Conservation (phyloP, 1,140 invertebrate species). For the Daktulosphaira vitifoliae region DNA sequence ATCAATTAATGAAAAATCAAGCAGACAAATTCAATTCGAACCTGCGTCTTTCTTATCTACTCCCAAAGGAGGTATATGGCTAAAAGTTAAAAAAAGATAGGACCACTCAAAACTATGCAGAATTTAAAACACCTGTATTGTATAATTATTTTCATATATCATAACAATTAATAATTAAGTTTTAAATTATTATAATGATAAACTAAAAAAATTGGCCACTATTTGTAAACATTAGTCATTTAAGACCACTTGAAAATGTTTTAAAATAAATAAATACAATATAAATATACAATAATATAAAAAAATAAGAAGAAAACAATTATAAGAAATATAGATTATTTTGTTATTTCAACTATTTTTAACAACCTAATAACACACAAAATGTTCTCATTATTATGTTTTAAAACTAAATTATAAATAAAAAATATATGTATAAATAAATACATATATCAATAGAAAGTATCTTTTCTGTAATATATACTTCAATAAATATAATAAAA, state of each 20-base stretch:
- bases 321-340: conserved; percentile 20
- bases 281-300: conserved; percentile 8
- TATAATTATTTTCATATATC: conserved; percentile 31
- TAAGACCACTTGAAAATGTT: conserved; percentile 20
- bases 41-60: conserved; percentile 27
- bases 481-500: conserved; percentile 4
- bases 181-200: conserved; percentile 25
- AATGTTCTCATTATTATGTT: conserved; percentile 16
- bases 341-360: conserved; percentile 29
- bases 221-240: conserved; percentile 11
- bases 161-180: conserved; percentile 31
- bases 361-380: conserved; percentile 28
- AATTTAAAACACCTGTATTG: conserved; percentile 31
- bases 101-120: conserved; percentile 1
- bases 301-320: conserved; percentile 21
- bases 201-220: conserved; percentile 22
- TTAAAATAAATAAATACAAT: conserved; percentile 32
- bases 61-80: conserved; percentile 35
- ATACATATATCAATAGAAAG: background rate
- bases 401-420: conserved; percentile 22
- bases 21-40: conserved; percentile 15
- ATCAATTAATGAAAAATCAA: conserved; percentile 46
- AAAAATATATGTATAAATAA: conserved; percentile 4
- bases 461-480: conserved; percentile 1
- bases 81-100: conserved; percentile 22